phyloP scores from a whole-genome alignment of 2,888 invertebrate genomes.

The Mimumesa dahlbomi region DNA sequence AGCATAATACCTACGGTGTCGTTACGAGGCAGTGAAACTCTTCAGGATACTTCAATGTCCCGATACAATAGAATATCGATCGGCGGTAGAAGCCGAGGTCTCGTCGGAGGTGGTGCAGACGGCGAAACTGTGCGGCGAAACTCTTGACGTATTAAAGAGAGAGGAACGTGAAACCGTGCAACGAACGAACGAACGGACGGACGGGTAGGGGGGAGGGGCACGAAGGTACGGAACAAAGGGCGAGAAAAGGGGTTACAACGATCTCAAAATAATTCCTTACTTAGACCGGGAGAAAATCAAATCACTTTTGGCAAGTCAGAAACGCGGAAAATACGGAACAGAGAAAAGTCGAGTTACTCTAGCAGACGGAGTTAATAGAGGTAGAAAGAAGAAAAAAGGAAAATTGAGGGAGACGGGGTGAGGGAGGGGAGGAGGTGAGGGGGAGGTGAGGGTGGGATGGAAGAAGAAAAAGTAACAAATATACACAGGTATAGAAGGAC shows the following conservation, averaged over 20 bases:
- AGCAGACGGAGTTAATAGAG: no score
- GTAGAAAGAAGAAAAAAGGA: no score
- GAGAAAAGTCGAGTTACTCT: no score
- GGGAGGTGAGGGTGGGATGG: neutral
- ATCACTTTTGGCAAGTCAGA: no score
- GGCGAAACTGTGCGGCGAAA: slow-evolving; percentile 37
- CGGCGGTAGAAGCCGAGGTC: slow-evolving; percentile 39
- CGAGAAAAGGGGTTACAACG: neutral
- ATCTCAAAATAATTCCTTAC: slow-evolving; percentile 14
- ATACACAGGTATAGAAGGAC: neutral
- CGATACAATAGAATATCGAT: slow-evolving; percentile 73
- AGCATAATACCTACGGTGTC: slow-evolving; percentile 65
- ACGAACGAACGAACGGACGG: neutral
- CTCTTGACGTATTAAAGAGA: slow-evolving; percentile 46
- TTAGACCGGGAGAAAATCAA: slow-evolving; percentile 4
- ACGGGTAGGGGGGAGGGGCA: neutral
- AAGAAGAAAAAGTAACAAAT: neutral
- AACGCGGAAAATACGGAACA: no score
- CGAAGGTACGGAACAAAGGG: neutral
- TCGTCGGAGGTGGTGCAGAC: slow-evolving; percentile 40
- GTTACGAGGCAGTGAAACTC: slow-evolving; percentile 56
- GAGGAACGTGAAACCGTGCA: no score
- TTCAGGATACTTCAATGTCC: slow-evolving; percentile 56
- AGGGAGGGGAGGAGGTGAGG: neutral
- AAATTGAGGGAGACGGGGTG: slow-evolving; percentile 6